Evolutionary conservation across 2,797 vertebrate genomes (phyloP).

Genomic region (Tragopan temminckii): DNA sequence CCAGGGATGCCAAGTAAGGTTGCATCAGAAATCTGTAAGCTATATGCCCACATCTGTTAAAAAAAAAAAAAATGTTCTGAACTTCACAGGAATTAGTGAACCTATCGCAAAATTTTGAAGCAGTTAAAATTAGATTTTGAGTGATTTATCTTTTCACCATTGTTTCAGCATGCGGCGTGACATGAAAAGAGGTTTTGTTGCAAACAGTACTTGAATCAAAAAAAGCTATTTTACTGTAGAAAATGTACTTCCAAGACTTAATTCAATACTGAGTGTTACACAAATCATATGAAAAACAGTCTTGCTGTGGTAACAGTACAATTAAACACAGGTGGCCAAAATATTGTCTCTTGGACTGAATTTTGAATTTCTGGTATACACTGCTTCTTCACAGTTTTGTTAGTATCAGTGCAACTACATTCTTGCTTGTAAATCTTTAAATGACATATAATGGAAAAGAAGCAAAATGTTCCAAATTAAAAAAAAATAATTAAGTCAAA

Average conservation of each 20-base stretch:
- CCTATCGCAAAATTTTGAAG: background rate
- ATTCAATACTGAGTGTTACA: conserved; percentile 20
- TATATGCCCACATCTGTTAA: background rate
- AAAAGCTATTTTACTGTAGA: conserved; percentile 36
- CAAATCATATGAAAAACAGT: conserved; percentile 23
- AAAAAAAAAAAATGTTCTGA: background rate
- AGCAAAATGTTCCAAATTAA: background rate
- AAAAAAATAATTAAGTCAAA: background rate
- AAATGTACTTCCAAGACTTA: conserved; percentile 58
- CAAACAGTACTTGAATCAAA: conserved; percentile 38
- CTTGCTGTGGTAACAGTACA: conserved; percentile 22
- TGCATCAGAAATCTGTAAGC: background rate
- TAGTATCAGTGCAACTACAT: background rate
- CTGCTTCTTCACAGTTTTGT: background rate
- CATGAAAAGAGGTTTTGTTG: conserved; percentile 23
- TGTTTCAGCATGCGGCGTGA: conserved; percentile 33
- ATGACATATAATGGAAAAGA: background rate
- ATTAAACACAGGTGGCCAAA: conserved; percentile 54
- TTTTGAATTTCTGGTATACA: conserved; percentile 4
- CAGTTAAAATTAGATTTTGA: conserved; percentile 16
- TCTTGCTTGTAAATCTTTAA: background rate
- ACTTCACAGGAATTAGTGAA: background rate
- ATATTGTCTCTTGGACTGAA: conserved; percentile 12
- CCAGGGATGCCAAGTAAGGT: background rate
- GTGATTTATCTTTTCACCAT: conserved; percentile 29